Evolutionary conservation across 2,888 invertebrate genomes (phyloP).

Genomic region (Teleogryllus oceanicus): DNA sequence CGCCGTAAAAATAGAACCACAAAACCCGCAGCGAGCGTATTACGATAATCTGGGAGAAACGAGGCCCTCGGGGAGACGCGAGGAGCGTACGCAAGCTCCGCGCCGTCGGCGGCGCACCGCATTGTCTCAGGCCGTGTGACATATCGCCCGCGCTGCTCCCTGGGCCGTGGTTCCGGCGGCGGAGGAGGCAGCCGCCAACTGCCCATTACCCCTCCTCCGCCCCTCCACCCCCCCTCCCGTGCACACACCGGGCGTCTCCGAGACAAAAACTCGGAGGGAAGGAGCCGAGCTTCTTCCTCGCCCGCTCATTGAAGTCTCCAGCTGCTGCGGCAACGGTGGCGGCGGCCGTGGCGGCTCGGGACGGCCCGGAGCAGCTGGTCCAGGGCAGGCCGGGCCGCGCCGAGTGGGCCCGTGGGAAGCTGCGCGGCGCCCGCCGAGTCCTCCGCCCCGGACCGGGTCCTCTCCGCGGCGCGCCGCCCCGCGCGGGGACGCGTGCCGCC

Average conservation of each 20-base stretch:
- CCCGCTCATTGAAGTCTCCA: constrained; percentile 10
- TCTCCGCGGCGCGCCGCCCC: neutral
- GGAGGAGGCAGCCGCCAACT: constrained; percentile 9
- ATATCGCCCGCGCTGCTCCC: constrained; percentile 1
- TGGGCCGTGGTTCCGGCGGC: constrained; percentile 6
- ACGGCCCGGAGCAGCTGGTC: constrained; percentile 1
- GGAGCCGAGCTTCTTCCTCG: constrained; percentile 3
- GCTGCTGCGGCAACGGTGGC: neutral
- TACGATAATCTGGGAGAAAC: too few species aligned
- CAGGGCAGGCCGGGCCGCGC: neutral
- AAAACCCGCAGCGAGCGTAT: too few species aligned
- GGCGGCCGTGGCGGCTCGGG: neutral
- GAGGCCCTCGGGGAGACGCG: neutral
- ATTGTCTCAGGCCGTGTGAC: neutral
- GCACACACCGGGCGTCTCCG: neutral
- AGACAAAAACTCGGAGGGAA: neutral
- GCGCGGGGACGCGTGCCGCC: constrained; percentile 18
- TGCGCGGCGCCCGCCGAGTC: neutral
- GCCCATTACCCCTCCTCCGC: neutral
- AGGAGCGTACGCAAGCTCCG: neutral
- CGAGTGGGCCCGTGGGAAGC: neutral
- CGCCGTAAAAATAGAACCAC: too few species aligned
- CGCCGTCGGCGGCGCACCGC: neutral
- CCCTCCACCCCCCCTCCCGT: too few species aligned
- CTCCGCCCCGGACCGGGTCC: neutral